phyloP scores from a whole-genome alignment of 2,797 vertebrate genomes.

The Natrix natrix region DNA sequence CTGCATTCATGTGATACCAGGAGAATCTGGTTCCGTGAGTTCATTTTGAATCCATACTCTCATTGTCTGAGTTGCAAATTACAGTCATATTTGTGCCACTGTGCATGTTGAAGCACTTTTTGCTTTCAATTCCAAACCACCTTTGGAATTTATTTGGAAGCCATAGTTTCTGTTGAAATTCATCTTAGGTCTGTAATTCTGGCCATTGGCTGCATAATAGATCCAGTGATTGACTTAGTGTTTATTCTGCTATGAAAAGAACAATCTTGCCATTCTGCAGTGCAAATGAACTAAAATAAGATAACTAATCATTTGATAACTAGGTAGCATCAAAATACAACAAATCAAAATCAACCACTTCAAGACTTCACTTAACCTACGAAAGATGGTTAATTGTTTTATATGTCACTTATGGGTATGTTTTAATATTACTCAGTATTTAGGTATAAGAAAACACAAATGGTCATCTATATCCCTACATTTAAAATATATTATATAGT shows the following conservation, averaged over 20 bases:
- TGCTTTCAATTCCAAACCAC: not conserved
- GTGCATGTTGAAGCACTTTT: not conserved
- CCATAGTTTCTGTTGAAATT: not conserved
- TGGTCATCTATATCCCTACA: not conserved
- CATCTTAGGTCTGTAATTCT: not conserved
- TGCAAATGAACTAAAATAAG: not conserved
- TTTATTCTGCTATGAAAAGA: not conserved
- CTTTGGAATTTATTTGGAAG: not conserved
- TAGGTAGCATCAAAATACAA: not conserved
- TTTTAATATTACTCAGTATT: not conserved
- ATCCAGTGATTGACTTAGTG: not conserved
- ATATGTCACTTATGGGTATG: not conserved
- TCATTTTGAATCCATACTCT: not conserved
- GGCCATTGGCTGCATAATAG: not conserved
- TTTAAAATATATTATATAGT: not conserved
- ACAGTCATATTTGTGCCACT: not conserved
- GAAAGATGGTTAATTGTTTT: not conserved
- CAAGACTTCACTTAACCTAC: not conserved
- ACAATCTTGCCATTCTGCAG: not conserved
- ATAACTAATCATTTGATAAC: not conserved
- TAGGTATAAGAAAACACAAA: not conserved
- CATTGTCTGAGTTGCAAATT: not conserved
- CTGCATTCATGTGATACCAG: not conserved
- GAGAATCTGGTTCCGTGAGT: not conserved
- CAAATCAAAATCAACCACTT: not conserved